Conservation (phyloP, 2,113 vertebrate species). For the Perccottus glenii region DNA sequence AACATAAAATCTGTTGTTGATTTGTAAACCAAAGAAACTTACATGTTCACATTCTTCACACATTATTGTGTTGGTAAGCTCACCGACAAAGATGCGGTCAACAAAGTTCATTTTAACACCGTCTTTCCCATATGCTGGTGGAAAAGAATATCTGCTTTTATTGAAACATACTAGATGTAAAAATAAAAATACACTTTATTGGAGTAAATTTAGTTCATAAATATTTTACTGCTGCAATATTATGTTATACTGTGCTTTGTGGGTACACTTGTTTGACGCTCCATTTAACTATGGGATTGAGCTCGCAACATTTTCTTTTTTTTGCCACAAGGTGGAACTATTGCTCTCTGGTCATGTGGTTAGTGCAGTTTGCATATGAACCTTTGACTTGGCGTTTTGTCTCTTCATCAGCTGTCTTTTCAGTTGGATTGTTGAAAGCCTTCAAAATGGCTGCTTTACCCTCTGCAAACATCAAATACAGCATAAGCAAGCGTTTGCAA, state of each 20-base stretch:
- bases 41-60: conserved; percentile 99
- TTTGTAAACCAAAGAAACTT: conserved; percentile 73
- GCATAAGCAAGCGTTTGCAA: background rate
- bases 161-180: background rate
- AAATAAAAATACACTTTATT: no score
- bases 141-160: conserved; percentile 13
- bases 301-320: conserved; percentile 1
- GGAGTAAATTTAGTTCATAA: no score
- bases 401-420: conserved; percentile 95
- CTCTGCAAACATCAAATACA: conserved; percentile 80
- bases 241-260: no score
- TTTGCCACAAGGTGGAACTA: conserved; percentile 83
- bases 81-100: conserved; percentile 97
- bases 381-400: conserved; percentile 97
- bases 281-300: background rate
- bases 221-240: no score
- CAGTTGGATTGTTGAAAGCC: conserved; percentile 97
- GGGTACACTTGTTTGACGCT: no score
- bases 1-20: no score
- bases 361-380: conserved; percentile 52
- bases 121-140: conserved; percentile 94
- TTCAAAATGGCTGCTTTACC: conserved; percentile 95
- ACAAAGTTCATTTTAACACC: conserved; percentile 98
- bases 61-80: conserved; percentile 98
- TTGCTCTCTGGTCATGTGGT: conserved; percentile 46